Base-by-base conservation (phyloP, 30 jellyfish, hydroid and myxozoan genomes). In the Calvadosia cruxmelitensis region DNA sequence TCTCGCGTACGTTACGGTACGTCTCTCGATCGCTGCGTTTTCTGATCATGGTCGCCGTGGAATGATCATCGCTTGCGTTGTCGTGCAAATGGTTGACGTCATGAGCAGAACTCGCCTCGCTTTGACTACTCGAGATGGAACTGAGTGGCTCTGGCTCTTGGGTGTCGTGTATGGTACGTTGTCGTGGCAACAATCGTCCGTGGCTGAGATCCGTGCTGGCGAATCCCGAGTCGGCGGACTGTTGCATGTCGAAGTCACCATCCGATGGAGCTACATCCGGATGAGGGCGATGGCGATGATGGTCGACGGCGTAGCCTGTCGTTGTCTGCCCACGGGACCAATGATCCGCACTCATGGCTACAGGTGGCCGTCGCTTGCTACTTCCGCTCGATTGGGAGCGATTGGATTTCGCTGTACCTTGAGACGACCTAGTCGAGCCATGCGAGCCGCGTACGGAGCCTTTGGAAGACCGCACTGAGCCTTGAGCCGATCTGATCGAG, bases 221-320 rank as follows among this genome's bases (percentile, higher is more conserved):
- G 53, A 89, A 89, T 26, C 98, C 95, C 3, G 98, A 89, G 53
- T 89, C 98, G 2, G 98, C 98, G 0, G 98, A 89, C 1, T 93
- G 76, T 29, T 81, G 95, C 86, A 81, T 68, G 16, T 71, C 52
- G 29, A 33, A 25, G 34, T 71, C 77, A 24, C n/a, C n/a, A n/a
- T n/a, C n/a, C n/a, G n/a, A n/a, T n/a, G n/a, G n/a, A n/a, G n/a
- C n/a, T n/a, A 53, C 92, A 61, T 64, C 72, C 75, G 42, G 68
- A 33, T 75, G 80, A 27, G 81, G 76, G 0, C 71, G 31, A 66
- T 74, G 79, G 25, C 70, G 49, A 13, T 63, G 80, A 3, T 74
- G 74, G 50, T 53, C 77, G 48, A 70, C 50, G 20, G 92, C 63
- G 12, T 72, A 77, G 16, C 71, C 29, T 23, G 68, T 84, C 34